Conservation (phyloP, 2,113 vertebrate genomes). For the Campylomormyrus numenius region DNA sequence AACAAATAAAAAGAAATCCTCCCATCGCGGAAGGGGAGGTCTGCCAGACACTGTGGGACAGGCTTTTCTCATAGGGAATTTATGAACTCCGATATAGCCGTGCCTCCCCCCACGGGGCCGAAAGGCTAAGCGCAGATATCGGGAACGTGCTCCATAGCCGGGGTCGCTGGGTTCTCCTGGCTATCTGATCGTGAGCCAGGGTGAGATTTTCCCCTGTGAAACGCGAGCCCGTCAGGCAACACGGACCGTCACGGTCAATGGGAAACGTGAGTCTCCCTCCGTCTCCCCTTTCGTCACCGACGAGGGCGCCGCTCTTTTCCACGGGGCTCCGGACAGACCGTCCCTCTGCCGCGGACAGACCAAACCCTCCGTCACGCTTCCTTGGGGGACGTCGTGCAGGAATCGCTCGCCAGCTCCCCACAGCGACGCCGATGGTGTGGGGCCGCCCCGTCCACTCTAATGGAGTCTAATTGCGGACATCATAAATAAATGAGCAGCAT, state of each 20-base stretch:
- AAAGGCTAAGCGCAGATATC: slow-evolving; percentile 20
- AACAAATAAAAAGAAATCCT: slow-evolving; percentile 20
- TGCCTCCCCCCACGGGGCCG: slow-evolving; percentile 35
- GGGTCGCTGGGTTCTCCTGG: not conserved
- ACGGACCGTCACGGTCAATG: slow-evolving; percentile 48
- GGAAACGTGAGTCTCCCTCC: slow-evolving; percentile 50
- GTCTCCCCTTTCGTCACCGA: slow-evolving; percentile 50
- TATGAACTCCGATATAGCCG: slow-evolving; percentile 33
- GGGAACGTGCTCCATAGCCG: slow-evolving; percentile 10
- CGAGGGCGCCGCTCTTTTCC: not conserved
- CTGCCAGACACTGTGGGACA: slow-evolving; percentile 32
- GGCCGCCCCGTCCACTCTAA: not conserved
- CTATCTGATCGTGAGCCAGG: slow-evolving; percentile 33
- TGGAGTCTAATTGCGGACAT: not conserved
- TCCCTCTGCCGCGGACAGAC: not conserved
- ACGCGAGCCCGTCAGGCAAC: slow-evolving; percentile 39
- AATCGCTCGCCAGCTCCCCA: not conserved
- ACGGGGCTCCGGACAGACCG: not conserved
- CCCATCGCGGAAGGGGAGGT: not conserved
- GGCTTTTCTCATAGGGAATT: slow-evolving; percentile 41
- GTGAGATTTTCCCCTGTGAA: slow-evolving; percentile 44
- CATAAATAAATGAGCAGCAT: slow-evolving; percentile 6
- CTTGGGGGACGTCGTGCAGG: not conserved
- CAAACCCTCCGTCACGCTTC: not conserved
- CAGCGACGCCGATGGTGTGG: not conserved